Evolutionary conservation across 92 coral and sea anemone genomes (phyloP), one percentile per base, ranked within the genome.

Genomic region (Galaxea fascicularis): DNA sequence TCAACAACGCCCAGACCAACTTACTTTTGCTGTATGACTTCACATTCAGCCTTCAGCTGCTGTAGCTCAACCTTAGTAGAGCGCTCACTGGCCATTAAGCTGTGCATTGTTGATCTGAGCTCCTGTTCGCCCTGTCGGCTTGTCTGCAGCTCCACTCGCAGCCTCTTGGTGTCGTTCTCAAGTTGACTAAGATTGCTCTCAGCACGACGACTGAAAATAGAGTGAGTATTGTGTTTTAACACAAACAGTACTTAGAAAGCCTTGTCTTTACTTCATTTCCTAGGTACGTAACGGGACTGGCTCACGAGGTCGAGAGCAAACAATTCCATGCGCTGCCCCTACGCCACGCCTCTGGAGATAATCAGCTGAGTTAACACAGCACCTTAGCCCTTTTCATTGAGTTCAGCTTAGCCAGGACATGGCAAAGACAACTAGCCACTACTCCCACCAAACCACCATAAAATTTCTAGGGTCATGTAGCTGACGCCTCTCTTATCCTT

Each of bases 51-150:
- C 87, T 95, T 94, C 29, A 97, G 83, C 88, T 97, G 99, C 85
- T 94, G 95, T 67, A 97, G 85, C 83, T 97, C 99, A 85, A 92
- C 91, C 91, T 97, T 97, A 0, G 98, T 93, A 0, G 98, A 91
- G 44, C 98, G 90, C 56, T 97, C 99, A 41, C 90, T 97, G 65
- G 98, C 94, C 93, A 92, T 97, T 75, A 97, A 79, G 78, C 94
- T 87, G 59, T 94, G 95, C 92, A 97, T 84, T 63, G 83, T 95
- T 20, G 92, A 89, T 39, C 97, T 86, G 68, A 93, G 78, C 44
- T 97, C 99, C 85, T 91, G 95, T 80, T 97, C 99, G n/a, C 91
- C 90, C 80, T 94, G 98, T 0, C 98, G 95, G 85, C 98, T 95
- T 2, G 96, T 90, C 75, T 94, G 99, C 24, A 94, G 91, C 71